Conservation (phyloP, 2,888 invertebrate species). For the Drosophila anomalata region DNA sequence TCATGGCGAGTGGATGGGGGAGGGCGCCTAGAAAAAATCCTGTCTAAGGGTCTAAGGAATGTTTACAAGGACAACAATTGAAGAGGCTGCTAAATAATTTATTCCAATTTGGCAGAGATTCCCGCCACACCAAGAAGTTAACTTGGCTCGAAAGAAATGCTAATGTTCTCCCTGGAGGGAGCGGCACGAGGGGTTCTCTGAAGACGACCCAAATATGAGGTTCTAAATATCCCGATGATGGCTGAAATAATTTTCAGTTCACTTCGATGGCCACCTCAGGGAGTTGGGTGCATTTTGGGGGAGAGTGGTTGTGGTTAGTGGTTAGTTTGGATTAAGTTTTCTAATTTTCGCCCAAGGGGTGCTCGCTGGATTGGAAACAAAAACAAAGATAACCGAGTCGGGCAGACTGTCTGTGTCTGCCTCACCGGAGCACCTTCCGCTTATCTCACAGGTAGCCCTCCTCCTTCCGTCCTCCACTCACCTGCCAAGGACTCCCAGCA, state of each 20-base stretch:
- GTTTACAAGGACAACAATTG: conserved; percentile 42
- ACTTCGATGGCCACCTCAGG: conserved; percentile 40
- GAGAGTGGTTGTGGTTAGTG: conserved; percentile 20
- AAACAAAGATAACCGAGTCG: conserved; percentile 15
- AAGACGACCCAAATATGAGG: background rate
- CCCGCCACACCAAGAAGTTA: conserved; percentile 47
- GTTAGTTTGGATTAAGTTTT: conserved; percentile 39
- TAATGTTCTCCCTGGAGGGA: conserved; percentile 12
- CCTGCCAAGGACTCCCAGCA: conserved; percentile 43
- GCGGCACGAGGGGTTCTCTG: background rate
- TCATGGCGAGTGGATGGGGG: conserved; percentile 9
- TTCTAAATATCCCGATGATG: conserved; percentile 14
- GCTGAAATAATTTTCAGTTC: conserved; percentile 32
- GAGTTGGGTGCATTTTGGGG: conserved; percentile 31
- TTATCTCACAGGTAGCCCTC: conserved; percentile 63
- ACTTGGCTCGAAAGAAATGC: conserved; percentile 26
- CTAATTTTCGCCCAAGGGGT: conserved; percentile 20
- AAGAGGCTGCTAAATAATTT: conserved; percentile 66
- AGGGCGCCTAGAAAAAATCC: conserved; percentile 38
- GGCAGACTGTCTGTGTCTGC: conserved; percentile 24
- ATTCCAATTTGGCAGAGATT: conserved; percentile 69
- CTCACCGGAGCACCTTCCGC: conserved; percentile 49
- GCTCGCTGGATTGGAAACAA: conserved; percentile 35
- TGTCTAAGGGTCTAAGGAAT: conserved; percentile 34
- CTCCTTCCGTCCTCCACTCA: conserved; percentile 5